A percentile compares a stretch with the other conserved stretches of the same genome.
Evolutionary conservation across 2,797 vertebrate species (phyloP).

Genomic region (Monodelphis domestica): DNA sequence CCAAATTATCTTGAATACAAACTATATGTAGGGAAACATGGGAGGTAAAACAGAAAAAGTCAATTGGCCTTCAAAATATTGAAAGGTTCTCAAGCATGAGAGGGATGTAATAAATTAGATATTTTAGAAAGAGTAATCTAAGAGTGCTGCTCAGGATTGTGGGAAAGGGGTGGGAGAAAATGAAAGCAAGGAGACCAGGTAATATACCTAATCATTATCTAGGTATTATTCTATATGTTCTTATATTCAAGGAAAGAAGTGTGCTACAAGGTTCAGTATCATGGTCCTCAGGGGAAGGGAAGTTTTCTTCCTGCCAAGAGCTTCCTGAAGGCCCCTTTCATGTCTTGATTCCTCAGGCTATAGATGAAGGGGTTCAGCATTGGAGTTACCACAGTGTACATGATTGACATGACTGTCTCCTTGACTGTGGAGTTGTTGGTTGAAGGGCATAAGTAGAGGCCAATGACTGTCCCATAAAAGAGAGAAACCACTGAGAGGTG

Average conservation of each 20-base stretch:
- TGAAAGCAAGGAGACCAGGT: not conserved
- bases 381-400: slow-evolving; percentile 71
- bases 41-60: not conserved
- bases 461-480: slow-evolving; percentile 70
- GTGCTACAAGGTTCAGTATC: slow-evolving; percentile 36
- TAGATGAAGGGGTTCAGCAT: slow-evolving; percentile 77
- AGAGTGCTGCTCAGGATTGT: not conserved
- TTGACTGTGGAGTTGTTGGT: slow-evolving; percentile 46
- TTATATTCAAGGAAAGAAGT: not conserved
- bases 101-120: not conserved
- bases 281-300: slow-evolving; percentile 8
- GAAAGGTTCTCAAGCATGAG: not conserved
- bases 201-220: slow-evolving; percentile 8
- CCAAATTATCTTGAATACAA: not conserved
- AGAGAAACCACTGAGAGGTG: slow-evolving; percentile 61
- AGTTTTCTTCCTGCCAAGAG: slow-evolving; percentile 12
- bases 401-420: slow-evolving; percentile 59
- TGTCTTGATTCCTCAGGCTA: slow-evolving; percentile 71
- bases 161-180: not conserved
- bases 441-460: slow-evolving; percentile 68
- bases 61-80: not conserved
- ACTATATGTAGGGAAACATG: not conserved
- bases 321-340: slow-evolving; percentile 52
- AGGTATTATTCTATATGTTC: not conserved
- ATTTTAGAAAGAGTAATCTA: not conserved